phyloP scores from a whole-genome alignment of 2,888 invertebrate genomes.

The Acleris laterana region DNA sequence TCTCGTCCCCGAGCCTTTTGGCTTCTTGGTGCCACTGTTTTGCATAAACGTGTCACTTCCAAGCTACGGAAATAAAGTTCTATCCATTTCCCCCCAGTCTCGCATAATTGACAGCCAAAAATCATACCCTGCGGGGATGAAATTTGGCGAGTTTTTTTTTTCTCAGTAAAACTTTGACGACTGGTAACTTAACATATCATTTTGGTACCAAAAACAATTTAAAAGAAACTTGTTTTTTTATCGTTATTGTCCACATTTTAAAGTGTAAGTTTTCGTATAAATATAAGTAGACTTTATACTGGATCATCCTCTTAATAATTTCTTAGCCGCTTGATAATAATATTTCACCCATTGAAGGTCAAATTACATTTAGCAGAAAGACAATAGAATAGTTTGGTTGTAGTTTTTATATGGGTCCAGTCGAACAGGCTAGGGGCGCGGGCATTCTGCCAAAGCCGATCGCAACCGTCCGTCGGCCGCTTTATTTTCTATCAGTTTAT shows the following conservation, averaged over 20 bases:
- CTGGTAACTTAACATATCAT: too few relatives aligned
- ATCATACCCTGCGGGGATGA: conserved; percentile 13
- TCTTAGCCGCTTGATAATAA: background rate
- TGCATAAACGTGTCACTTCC: conserved; percentile 32
- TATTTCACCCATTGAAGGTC: conserved; percentile 7
- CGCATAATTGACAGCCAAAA: conserved; percentile 28
- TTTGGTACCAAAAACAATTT: too few relatives aligned
- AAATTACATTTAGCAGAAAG: conserved; percentile 9
- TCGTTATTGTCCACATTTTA: background rate
- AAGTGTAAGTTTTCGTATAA: background rate
- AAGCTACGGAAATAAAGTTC: conserved; percentile 18
- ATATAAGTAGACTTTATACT: too few relatives aligned
- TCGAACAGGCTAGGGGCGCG: conserved; percentile 41
- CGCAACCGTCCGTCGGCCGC: conserved; percentile 55
- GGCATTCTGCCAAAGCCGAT: conserved; percentile 70
- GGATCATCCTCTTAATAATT: background rate
- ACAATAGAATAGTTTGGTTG: conserved; percentile 12
- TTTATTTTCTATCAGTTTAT: conserved; percentile 66
- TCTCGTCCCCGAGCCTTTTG: conserved; percentile 21
- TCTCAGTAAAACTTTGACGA: background rate
- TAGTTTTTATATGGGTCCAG: conserved; percentile 19
- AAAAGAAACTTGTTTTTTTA: too few relatives aligned
- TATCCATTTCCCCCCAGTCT: conserved; percentile 24
- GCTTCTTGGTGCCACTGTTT: conserved; percentile 24
- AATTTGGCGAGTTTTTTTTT: background rate